Conservation (phyloP, 2,797 vertebrate genomes). For the Chelon auratus region DNA sequence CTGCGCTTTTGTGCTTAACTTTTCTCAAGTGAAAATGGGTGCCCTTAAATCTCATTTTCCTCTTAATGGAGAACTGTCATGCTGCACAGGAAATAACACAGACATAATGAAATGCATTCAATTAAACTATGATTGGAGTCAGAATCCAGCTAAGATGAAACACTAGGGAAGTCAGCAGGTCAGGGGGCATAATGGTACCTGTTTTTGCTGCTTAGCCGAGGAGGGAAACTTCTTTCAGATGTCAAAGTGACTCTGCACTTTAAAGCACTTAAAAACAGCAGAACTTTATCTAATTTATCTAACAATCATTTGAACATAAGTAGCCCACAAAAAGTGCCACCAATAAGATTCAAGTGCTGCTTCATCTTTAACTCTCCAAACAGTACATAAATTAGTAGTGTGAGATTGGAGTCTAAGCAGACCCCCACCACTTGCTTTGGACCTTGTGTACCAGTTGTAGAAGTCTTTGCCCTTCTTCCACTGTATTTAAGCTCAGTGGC, state of each 20-base stretch:
- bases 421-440: not conserved
- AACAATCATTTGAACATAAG: not conserved
- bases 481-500: conserved; percentile 42
- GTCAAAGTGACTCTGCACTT: conserved; percentile 29
- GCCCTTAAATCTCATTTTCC: conserved; percentile 12
- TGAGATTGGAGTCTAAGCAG: conserved; percentile 5
- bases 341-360: not conserved
- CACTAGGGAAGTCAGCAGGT: not conserved
- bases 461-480: conserved; percentile 39
- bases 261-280: conserved; percentile 28
- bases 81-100: conserved; percentile 28
- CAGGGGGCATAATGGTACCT: conserved; percentile 12
- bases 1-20: conserved; percentile 49
- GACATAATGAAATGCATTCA: conserved; percentile 24
- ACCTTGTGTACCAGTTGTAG: conserved; percentile 32
- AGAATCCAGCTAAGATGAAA: conserved; percentile 13
- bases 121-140: conserved; percentile 29
- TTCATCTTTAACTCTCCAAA: not conserved
- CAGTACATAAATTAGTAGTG: not conserved
- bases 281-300: conserved; percentile 8
- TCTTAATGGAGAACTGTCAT: conserved; percentile 17
- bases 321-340: not conserved
- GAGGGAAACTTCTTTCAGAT: conserved; percentile 13
- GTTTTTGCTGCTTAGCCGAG: conserved; percentile 26
- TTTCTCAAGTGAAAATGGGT: conserved; percentile 28